Percentiles rank a stretch among this genome's conserved stretches.
Evolutionary conservation across 2,888 invertebrate genomes (phyloP).

Genomic region (Caenorhabditis sp.): DNA sequence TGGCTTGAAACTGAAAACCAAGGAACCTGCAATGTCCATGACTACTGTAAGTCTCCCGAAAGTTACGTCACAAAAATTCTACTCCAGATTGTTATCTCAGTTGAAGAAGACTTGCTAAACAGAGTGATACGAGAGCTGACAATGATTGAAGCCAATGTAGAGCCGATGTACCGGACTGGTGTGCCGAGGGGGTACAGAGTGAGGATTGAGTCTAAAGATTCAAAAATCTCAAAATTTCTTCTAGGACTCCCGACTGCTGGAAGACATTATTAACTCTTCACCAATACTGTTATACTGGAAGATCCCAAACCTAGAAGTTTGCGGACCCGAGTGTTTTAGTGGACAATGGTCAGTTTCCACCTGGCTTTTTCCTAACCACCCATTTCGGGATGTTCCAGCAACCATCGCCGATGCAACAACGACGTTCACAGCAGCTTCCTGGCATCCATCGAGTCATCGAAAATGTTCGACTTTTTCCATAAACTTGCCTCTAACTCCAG

Average conservation of each 20-base stretch:
- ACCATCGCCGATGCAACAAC: constrained; percentile 3
- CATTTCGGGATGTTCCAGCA: background rate
- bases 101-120: constrained; percentile 43
- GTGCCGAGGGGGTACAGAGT: constrained; percentile 44
- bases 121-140: constrained; percentile 61
- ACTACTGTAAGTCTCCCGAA: constrained; percentile 14
- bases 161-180: constrained; percentile 36
- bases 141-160: constrained; percentile 61
- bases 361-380: too few relatives aligned
- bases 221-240: too few relatives aligned
- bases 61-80: too few relatives aligned
- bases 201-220: background rate
- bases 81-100: background rate
- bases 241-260: constrained; percentile 22
- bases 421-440: constrained; percentile 38
- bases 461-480: constrained; percentile 43
- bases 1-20: constrained; percentile 8
- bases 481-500: constrained; percentile 12
- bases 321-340: background rate
- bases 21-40: background rate
- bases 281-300: constrained; percentile 11
- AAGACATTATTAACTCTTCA: constrained; percentile 26
- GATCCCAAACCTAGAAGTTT: constrained; percentile 35
- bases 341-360: background rate
- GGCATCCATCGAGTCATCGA: constrained; percentile 40